These are phyloP conservation scores for Mesoligia furuncula DNA, from an alignment of 2,888 invertebrate genomes.

Conservation along the genomic window DNA sequence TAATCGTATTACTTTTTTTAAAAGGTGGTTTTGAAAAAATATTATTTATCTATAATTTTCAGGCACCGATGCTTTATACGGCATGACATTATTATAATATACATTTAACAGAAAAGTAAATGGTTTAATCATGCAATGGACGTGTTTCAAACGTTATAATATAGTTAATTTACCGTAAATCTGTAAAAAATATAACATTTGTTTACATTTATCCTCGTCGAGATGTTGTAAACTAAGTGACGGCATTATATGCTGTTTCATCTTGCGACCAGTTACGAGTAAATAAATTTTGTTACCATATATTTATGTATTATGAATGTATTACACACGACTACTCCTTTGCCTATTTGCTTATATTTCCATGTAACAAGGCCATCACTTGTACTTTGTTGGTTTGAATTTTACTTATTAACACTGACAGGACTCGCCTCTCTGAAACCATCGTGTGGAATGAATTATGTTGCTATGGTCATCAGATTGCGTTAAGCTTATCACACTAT, in stretches of 20 bases:
- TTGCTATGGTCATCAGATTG: conserved; percentile 78
- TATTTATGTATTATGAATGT: conserved; percentile 75
- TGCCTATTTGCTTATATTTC: conserved; percentile 79
- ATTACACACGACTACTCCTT: conserved; percentile 74
- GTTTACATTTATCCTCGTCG: conserved; percentile 79
- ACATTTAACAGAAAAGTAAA: conserved; percentile 76
- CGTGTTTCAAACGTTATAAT: conserved; percentile 79
- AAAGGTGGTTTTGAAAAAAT: conserved; percentile 84
- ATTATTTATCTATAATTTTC: conserved; percentile 81
- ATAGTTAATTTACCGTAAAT: conserved; percentile 83
- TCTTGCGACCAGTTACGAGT: conserved; percentile 78
- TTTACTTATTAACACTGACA: conserved; percentile 71
- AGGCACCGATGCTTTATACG: conserved; percentile 85
- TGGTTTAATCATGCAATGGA: conserved; percentile 81
- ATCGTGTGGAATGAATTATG: conserved; percentile 83
- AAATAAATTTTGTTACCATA: conserved; percentile 74
- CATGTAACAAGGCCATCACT: conserved; percentile 86
- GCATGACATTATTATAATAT: conserved; percentile 75
- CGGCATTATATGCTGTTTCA: conserved; percentile 83
- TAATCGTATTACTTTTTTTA: conserved; percentile 69
- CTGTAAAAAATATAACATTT: conserved; percentile 88
- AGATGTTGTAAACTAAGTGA: conserved; percentile 80
- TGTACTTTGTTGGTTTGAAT: conserved; percentile 85
- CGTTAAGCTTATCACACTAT: conserved; percentile 83
- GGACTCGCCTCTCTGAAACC: conserved; percentile 72